Evolutionary conservation across 2,888 invertebrate species (phyloP), one percentile per base, ranked within the genome.

Genomic region (Eupelmus urozonus): DNA sequence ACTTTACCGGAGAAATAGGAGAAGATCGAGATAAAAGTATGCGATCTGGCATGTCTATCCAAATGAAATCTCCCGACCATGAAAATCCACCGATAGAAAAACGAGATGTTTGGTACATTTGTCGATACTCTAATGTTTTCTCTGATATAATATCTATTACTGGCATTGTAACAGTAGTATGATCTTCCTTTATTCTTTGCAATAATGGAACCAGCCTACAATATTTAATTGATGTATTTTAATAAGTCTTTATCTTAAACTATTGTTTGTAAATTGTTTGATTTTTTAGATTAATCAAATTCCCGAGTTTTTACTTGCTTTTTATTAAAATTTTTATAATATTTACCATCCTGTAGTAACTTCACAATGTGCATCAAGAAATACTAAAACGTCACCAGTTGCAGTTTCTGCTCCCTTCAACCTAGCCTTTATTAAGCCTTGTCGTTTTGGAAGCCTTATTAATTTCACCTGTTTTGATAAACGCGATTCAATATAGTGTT

Each of bases 71-170:
- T 0, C 98, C 97, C 80, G 93, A 93, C 94, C 97, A 97, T 0
- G 94, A 93, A 87, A 96, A 96, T 4, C 96, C 96, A 0, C 96
- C 96, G 42, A 96, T 93, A 92, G 95, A 92, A 81, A 91, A 92
- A 73, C 84, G 87, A 1, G 81, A 79, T 0, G 82, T 76, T 49
- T 84, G 83, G 34, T 84, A 82, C 49, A 82, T 83, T 34, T 82
- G 83, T 27, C 93, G 93, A 90, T 96, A 96, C 85, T 93, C 93
- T 88, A 97, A 92, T 63, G 93, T 94, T 81, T 93, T 92, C 79
- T 95, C 95, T 88, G 96, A 95, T 84, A 99, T 97, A 72, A 96
- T 95, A 91, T 99, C 99, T 82, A 99, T 99, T 84, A 97, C 96
- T 55, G 99, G 99, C 84, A 97, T 96, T 70, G 97, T 91, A 4